phyloP scores from a whole-genome alignment of 2,797 vertebrate species.

The Tarsius wallacei region DNA sequence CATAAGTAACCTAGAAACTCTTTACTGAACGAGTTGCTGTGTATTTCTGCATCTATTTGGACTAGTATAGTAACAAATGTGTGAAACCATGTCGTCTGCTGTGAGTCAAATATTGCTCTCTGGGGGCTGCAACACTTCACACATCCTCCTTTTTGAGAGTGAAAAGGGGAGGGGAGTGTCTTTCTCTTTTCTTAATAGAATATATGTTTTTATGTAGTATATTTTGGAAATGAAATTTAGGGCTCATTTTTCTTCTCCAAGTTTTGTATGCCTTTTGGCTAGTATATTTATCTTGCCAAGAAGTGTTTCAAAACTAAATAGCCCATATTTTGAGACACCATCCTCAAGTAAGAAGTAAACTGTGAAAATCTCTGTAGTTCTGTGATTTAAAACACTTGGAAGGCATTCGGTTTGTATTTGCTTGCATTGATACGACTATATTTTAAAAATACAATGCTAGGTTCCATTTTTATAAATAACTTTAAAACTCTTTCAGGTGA shows the following conservation, averaged over 20 bases:
- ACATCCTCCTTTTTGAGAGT: slow-evolving; percentile 65
- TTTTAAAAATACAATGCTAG: slow-evolving; percentile 12
- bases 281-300: neutral
- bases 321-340: slow-evolving; percentile 45
- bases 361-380: slow-evolving; percentile 60
- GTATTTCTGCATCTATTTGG: slow-evolving; percentile 19
- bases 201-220: slow-evolving; percentile 32
- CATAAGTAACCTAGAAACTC: neutral
- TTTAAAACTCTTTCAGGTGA: neutral
- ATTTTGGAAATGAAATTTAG: slow-evolving; percentile 62
- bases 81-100: neutral
- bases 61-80: neutral
- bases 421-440: neutral
- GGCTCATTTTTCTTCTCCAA: slow-evolving; percentile 35
- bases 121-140: slow-evolving; percentile 41
- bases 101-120: slow-evolving; percentile 70
- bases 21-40: neutral
- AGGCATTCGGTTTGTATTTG: slow-evolving; percentile 12
- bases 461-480: neutral
- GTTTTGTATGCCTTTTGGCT: neutral
- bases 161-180: neutral
- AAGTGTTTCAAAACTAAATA: neutral
- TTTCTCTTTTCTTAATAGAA: slow-evolving; percentile 68
- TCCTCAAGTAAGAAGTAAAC: slow-evolving; percentile 47
- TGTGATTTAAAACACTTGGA: slow-evolving; percentile 55